Conservation (phyloP, 2,888 invertebrate species). For the Rhingia rostrata region DNA sequence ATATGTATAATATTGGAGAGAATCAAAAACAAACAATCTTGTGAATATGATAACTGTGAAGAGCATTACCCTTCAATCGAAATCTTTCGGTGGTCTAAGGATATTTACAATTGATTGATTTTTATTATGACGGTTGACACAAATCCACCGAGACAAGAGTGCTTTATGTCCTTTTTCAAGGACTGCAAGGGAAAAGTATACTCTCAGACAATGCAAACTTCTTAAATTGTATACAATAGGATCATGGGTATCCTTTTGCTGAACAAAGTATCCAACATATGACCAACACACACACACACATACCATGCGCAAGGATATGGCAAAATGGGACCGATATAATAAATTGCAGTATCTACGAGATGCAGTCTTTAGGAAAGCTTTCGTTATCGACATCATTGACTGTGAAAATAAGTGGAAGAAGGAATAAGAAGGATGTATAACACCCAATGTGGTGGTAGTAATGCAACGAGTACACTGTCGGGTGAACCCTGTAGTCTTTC, state of each 20-base stretch:
- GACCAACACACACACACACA: background rate
- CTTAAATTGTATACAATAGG: slow-evolving; percentile 46
- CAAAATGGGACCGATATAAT: slow-evolving; percentile 6
- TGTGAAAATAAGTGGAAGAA: slow-evolving; percentile 28
- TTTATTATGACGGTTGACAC: slow-evolving; percentile 7
- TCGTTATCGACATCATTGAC: slow-evolving; percentile 37
- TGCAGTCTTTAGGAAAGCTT: slow-evolving; percentile 26
- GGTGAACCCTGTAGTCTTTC: background rate
- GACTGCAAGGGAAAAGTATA: background rate
- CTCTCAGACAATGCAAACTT: background rate
- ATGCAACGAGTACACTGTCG: background rate
- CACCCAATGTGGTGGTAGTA: slow-evolving; percentile 28
- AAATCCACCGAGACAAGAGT: background rate
- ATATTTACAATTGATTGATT: slow-evolving; percentile 17
- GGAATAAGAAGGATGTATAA: slow-evolving; percentile 24
- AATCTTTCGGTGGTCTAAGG: slow-evolving; percentile 1
- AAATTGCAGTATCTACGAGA: slow-evolving; percentile 51
- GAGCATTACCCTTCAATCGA: background rate
- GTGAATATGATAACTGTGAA: slow-evolving; percentile 26
- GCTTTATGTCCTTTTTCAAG: slow-evolving; percentile 9
- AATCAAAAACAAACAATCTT: slow-evolving; percentile 15
- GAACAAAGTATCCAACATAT: slow-evolving; percentile 15
- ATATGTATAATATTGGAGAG: background rate
- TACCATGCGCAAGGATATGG: slow-evolving; percentile 11
- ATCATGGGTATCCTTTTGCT: slow-evolving; percentile 34